These are phyloP conservation scores for Tyrannus savana DNA, from an alignment of 2,113 vertebrate species.

Conservation along the genomic window DNA sequence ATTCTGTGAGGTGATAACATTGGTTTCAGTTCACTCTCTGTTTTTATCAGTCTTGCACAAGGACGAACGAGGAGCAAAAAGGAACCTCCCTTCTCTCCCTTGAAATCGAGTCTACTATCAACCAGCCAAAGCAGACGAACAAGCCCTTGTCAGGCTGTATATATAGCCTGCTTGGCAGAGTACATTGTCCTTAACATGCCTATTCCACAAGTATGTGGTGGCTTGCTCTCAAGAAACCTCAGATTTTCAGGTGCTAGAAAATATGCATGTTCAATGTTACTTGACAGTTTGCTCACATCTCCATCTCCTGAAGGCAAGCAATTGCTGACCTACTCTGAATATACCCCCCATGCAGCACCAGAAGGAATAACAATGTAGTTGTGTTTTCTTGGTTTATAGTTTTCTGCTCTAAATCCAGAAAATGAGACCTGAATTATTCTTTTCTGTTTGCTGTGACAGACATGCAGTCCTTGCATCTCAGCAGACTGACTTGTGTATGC, in stretches of 20 bases:
- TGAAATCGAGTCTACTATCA: not conserved
- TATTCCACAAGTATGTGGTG: constrained; percentile 61
- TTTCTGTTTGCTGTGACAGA: not conserved
- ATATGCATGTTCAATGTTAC: constrained; percentile 8
- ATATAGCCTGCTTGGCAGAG: not conserved
- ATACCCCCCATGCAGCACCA: not conserved
- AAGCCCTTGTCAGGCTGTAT: constrained; percentile 29
- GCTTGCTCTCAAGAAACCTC: constrained; percentile 49
- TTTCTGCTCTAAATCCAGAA: not conserved
- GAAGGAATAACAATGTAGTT: not conserved
- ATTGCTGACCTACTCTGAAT: not conserved
- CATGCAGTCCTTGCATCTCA: not conserved
- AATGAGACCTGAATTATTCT: not conserved
- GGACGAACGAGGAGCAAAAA: not conserved
- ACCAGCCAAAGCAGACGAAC: not conserved
- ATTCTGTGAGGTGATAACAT: constrained; percentile 26
- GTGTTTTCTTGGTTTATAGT: not conserved
- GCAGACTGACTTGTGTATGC: not conserved
- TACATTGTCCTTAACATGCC: constrained; percentile 32
- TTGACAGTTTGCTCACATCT: constrained; percentile 44
- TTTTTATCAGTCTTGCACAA: constrained; percentile 34
- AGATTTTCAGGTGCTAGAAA: constrained; percentile 58
- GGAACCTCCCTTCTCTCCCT: not conserved
- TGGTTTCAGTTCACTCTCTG: constrained; percentile 3
- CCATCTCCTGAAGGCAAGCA: not conserved